Conservation (phyloP, 2,113 vertebrate species). For the Amblyornis subalaris region DNA sequence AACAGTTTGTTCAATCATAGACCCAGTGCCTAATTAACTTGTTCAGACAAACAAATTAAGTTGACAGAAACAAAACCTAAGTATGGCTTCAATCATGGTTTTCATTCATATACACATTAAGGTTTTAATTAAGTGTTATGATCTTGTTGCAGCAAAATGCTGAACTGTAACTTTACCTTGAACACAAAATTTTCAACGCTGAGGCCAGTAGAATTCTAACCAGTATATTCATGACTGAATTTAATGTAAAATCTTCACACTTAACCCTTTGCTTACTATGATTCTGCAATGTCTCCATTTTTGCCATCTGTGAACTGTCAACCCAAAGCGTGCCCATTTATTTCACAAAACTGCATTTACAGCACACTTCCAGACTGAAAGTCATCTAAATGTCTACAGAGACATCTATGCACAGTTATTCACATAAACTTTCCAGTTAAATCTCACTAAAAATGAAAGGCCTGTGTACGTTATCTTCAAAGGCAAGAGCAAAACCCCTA, state of each 20-base stretch:
- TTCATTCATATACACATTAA: background rate
- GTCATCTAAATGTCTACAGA: background rate
- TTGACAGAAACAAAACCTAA: background rate
- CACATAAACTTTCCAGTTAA: background rate
- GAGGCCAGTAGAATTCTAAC: background rate
- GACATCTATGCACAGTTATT: background rate
- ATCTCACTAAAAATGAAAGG: background rate
- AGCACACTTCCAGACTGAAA: background rate
- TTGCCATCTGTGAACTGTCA: background rate
- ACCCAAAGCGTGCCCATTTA: background rate
- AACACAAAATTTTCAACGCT: background rate
- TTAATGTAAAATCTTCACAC: background rate
- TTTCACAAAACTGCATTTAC: background rate
- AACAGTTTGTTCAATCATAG: background rate
- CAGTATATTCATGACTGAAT: background rate
- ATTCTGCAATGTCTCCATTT: background rate
- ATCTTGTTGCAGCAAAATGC: background rate
- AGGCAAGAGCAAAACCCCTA: background rate
- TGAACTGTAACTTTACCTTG: background rate
- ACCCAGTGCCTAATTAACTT: background rate
- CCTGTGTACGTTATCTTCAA: background rate
- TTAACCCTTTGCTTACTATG: background rate
- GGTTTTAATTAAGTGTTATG: background rate
- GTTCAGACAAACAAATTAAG: background rate
- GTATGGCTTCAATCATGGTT: background rate